Evolutionary conservation across 1,140 invertebrate species (phyloP).

Genomic region (Microplitis demolitor): DNA sequence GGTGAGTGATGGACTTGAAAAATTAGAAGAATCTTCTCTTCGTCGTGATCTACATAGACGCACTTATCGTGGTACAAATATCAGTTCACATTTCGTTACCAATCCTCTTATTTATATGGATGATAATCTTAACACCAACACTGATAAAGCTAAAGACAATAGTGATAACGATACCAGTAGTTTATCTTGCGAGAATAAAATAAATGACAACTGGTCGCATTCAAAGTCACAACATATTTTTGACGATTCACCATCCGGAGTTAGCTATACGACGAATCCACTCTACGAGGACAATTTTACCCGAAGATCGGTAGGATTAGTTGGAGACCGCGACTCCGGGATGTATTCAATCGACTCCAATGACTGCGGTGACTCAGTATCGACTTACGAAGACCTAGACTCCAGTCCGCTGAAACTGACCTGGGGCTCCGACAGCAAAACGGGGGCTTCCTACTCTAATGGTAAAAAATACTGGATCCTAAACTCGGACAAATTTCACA

Average conservation of each 20-base stretch:
- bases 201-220: background rate
- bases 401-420: too few species aligned
- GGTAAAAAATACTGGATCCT: constrained; percentile 39
- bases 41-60: constrained; percentile 66
- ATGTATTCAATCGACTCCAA: constrained; percentile 41
- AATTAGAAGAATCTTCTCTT: constrained; percentile 62
- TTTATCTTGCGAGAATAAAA: background rate
- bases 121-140: constrained; percentile 18
- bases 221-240: background rate
- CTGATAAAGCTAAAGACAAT: background rate
- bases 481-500: constrained; percentile 40
- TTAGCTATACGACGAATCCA: constrained; percentile 24
- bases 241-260: background rate
- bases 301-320: constrained; percentile 35
- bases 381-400: too few species aligned
- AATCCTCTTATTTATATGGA: constrained; percentile 66
- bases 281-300: constrained; percentile 33
- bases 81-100: constrained; percentile 69
- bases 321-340: constrained; percentile 39
- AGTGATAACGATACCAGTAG: background rate
- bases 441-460: constrained; percentile 7
- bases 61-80: constrained; percentile 65
- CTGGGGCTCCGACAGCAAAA: too few species aligned
- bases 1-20: constrained; percentile 64
- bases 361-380: constrained; percentile 13